phyloP scores from a whole-genome alignment of 2,888 invertebrate species.

The Drosophila mercatorum region DNA sequence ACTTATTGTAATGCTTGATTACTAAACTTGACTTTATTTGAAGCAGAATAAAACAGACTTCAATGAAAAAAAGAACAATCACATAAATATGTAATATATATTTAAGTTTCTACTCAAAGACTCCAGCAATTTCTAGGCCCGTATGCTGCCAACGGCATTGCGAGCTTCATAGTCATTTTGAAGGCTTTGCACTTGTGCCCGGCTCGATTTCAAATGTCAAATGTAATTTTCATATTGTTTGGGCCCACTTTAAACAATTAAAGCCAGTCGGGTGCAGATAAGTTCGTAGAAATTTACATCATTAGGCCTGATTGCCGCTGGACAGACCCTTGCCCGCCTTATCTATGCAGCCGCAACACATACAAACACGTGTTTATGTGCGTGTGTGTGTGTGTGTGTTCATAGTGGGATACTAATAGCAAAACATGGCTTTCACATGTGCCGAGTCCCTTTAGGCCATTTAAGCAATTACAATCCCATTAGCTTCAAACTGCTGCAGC shows the following conservation, averaged over 20 bases:
- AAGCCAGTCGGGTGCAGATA: not conserved
- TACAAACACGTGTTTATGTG: not conserved
- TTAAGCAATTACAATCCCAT: constrained; percentile 17
- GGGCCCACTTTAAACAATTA: not conserved
- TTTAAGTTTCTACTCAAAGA: not conserved
- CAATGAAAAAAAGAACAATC: too few relatives aligned
- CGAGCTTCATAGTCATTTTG: not conserved
- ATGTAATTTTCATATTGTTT: not conserved
- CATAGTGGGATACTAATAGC: constrained; percentile 1
- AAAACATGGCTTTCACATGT: constrained; percentile 12
- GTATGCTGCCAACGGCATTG: not conserved
- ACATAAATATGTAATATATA: too few relatives aligned
- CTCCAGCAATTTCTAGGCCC: not conserved
- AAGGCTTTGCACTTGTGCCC: not conserved
- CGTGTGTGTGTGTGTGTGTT: not conserved
- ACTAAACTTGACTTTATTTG: too few relatives aligned
- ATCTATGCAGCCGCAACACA: not conserved
- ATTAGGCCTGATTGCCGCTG: constrained; percentile 1
- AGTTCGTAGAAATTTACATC: constrained; percentile 1
- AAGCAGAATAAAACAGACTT: too few relatives aligned
- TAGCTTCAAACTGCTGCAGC: not conserved
- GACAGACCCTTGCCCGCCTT: not conserved
- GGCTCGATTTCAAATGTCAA: not conserved
- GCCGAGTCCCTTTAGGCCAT: constrained; percentile 11
- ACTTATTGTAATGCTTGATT: too few relatives aligned